A percentile compares a stretch with the other conserved stretches of the same genome.
Conservation (phyloP, 30 jellyfish, hydroid and myxozoan genomes). For the Rhopilema esculentum region DNA sequence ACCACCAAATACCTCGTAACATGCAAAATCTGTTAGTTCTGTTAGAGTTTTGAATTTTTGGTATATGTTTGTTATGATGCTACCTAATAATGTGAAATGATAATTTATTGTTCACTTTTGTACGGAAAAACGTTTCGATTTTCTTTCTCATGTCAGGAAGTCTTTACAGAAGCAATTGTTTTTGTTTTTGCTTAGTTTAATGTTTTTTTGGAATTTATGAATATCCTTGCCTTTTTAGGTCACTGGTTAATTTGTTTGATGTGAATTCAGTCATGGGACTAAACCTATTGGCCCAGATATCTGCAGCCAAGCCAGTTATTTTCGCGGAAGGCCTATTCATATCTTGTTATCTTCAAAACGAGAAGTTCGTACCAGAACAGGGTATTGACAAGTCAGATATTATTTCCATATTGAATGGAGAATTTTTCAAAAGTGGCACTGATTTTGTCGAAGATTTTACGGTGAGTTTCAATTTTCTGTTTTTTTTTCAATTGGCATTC, state of each 20-base stretch:
- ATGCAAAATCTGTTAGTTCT: too few relatives aligned
- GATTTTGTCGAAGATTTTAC: conserved; percentile 96
- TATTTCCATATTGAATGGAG: conserved; percentile 85
- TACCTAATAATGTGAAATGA: too few relatives aligned
- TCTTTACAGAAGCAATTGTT: too few relatives aligned
- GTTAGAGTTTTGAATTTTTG: too few relatives aligned
- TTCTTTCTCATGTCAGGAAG: too few relatives aligned
- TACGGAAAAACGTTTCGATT: too few relatives aligned
- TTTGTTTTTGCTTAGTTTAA: too few relatives aligned
- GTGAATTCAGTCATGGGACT: conserved; percentile 72
- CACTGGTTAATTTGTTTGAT: neutral
- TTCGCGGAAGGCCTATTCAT: conserved; percentile 97
- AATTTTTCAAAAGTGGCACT: conserved; percentile 90
- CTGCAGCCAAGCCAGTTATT: conserved; percentile 98
- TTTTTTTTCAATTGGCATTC: too few relatives aligned
- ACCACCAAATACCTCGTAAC: too few relatives aligned
- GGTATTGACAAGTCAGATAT: conserved; percentile 88
- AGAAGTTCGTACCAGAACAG: conserved; percentile 96
- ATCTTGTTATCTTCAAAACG: conserved; percentile 86
- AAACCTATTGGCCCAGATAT: conserved; percentile 79
- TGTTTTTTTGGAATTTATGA: neutral
- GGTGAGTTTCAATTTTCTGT: too few relatives aligned
- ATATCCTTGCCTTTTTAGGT: neutral
- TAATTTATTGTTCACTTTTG: too few relatives aligned
- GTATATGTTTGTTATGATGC: too few relatives aligned